Evolutionary conservation across 1,140 invertebrate genomes (phyloP).

Genomic region (Metopolophium dirhodum): DNA sequence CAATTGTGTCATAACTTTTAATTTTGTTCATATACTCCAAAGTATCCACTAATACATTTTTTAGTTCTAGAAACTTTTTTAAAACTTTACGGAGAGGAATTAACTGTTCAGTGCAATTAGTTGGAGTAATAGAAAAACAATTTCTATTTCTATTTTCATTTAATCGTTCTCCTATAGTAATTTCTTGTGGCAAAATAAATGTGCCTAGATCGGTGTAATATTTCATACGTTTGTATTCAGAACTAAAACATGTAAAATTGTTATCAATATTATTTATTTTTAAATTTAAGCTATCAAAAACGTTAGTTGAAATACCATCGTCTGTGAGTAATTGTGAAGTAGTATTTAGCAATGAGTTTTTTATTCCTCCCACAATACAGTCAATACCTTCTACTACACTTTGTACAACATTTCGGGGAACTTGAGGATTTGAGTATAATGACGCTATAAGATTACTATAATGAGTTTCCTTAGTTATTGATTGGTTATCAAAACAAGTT

Average conservation of each 20-base stretch:
- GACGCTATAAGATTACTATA: neutral
- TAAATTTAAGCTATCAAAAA: neutral
- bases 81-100: neutral
- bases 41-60: neutral
- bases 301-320: neutral
- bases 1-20: neutral
- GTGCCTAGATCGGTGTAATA: neutral
- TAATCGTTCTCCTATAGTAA: neutral
- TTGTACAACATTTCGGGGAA: neutral
- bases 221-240: neutral
- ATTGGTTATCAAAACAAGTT: neutral
- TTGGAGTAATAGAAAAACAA: neutral
- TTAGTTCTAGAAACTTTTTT: neutral
- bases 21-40: neutral
- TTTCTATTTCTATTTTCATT: constrained; percentile 9
- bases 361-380: neutral
- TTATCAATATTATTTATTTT: constrained; percentile 4
- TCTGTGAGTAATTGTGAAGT: neutral
- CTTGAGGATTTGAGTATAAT: neutral
- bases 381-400: neutral
- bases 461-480: neutral
- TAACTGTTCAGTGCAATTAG: neutral
- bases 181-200: neutral
- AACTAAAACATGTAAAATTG: neutral
- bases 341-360: neutral